A percentile compares a stretch with the other conserved stretches of the same genome.
phyloP scores from a whole-genome alignment of 2,888 invertebrate species.

The Pachymerium ferrugineum region DNA sequence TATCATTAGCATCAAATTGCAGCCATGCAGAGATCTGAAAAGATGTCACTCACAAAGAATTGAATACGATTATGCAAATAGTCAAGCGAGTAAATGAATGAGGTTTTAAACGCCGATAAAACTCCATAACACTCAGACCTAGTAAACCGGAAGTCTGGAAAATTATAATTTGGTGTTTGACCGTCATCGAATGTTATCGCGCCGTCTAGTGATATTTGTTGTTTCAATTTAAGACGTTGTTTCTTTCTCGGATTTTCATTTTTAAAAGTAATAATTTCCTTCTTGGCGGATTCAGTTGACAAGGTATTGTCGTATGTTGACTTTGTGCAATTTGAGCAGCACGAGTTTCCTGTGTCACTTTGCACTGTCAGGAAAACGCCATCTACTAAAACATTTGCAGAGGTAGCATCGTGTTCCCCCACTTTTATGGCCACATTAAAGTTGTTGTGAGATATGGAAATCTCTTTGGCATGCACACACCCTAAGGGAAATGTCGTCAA shows the following conservation, averaged over 20 bases:
- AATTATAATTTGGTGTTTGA: too few species aligned
- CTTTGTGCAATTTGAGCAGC: background rate
- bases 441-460: conserved; percentile 14
- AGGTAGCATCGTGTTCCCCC: conserved; percentile 5
- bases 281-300: too few species aligned
- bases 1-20: too few species aligned
- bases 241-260: too few species aligned
- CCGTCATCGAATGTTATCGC: too few species aligned
- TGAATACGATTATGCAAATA: too few species aligned
- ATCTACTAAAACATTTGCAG: conserved; percentile 2
- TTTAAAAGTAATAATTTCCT: too few species aligned
- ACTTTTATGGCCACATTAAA: background rate
- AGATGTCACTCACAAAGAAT: background rate
- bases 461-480: background rate
- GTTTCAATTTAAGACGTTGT: too few species aligned
- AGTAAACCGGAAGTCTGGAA: too few species aligned
- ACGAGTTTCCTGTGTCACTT: background rate
- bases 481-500: background rate
- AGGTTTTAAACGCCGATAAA: background rate
- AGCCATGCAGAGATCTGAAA: too few species aligned
- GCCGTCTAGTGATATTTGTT: too few species aligned
- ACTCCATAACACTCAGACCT: background rate
- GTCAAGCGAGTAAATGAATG: too few species aligned
- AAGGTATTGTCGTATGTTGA: background rate
- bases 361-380: background rate